Conservation (phyloP, 2,797 vertebrate species). For the Eidolon dupreanum region DNA sequence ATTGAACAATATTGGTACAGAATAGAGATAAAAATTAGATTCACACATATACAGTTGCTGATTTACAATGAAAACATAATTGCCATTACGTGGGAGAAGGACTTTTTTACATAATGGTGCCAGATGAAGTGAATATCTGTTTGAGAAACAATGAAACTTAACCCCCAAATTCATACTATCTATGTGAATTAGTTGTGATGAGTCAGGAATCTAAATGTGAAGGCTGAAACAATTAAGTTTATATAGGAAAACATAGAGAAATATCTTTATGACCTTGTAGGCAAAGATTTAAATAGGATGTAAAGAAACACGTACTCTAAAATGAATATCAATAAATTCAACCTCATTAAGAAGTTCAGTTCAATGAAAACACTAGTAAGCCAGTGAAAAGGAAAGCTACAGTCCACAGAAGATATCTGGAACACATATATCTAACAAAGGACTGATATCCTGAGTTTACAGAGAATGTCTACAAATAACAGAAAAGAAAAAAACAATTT, state of each 20-base stretch:
- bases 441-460: neutral
- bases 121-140: neutral
- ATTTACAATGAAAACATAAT: slow-evolving; percentile 13
- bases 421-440: neutral
- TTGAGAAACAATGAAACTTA: slow-evolving; percentile 12
- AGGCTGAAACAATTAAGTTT: neutral
- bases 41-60: neutral
- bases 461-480: neutral
- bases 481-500: neutral
- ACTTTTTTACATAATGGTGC: neutral
- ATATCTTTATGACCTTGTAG: neutral
- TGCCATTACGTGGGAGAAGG: neutral
- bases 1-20: neutral
- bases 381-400: neutral
- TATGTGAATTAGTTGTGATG: neutral
- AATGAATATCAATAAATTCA: neutral
- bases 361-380: neutral
- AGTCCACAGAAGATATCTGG: neutral
- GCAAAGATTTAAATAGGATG: neutral
- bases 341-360: neutral
- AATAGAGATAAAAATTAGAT: neutral
- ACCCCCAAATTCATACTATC: neutral
- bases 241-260: neutral
- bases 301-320: neutral
- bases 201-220: slow-evolving; percentile 14